A percentile compares a stretch with the other conserved stretches of the same genome.
Evolutionary conservation across 2,113 vertebrate genomes (phyloP).

Genomic region (Macrotis lagotis): DNA sequence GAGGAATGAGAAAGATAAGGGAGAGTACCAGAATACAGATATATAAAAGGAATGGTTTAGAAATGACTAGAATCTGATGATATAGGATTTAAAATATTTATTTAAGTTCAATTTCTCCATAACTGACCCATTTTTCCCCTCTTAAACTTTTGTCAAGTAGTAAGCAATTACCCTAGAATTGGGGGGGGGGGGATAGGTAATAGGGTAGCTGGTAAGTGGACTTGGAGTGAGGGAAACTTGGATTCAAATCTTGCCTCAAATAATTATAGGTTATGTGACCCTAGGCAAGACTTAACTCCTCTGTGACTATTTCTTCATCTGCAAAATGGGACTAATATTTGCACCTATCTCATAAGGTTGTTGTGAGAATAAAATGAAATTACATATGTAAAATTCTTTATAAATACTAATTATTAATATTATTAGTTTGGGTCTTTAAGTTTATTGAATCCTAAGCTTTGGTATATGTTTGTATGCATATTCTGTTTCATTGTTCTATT

Average conservation of each 20-base stretch:
- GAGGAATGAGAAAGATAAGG: not conserved
- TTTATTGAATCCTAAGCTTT: not conserved
- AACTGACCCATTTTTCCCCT: not conserved
- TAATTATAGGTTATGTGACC: not conserved
- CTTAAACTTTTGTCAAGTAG: not conserved
- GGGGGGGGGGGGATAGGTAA: not conserved
- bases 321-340: not conserved
- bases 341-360: not conserved
- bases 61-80: not conserved
- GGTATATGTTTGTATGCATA: not conserved
- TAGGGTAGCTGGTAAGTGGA: not conserved
- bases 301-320: not conserved
- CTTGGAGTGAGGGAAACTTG: not conserved
- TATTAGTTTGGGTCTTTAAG: not conserved
- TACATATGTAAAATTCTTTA: not conserved
- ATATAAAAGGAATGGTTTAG: not conserved
- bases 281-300: not conserved
- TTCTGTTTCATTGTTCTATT: not conserved
- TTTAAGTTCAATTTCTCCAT: not conserved
- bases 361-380: not conserved
- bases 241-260: not conserved
- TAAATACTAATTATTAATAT: not conserved
- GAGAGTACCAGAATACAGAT: not conserved
- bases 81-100: not conserved
- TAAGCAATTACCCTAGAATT: not conserved